Evolutionary conservation across 2,113 vertebrate genomes (phyloP).

Genomic region (Triplophysa siluroides): DNA sequence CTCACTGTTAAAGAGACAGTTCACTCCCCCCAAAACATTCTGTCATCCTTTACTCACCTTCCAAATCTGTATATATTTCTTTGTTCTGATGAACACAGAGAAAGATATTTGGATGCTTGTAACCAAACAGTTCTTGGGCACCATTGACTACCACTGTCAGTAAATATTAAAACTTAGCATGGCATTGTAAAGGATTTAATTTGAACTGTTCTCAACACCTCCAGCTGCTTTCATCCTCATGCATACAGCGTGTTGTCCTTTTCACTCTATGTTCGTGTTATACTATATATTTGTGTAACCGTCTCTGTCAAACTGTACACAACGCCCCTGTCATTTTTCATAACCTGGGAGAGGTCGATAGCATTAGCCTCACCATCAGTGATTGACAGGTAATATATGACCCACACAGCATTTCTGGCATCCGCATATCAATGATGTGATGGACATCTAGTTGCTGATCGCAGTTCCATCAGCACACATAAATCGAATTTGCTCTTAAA

Average conservation of each 20-base stretch:
- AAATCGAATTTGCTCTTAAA: not conserved
- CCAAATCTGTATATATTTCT: no score
- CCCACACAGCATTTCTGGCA: not conserved
- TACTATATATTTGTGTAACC: no score
- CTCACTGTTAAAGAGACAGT: no score
- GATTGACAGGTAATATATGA: not conserved
- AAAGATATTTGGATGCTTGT: no score
- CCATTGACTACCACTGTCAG: no score
- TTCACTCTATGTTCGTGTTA: no score
- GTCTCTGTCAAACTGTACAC: not conserved
- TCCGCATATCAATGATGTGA: not conserved
- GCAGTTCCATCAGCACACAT: not conserved
- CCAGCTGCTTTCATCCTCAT: not conserved
- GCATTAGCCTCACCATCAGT: not conserved
- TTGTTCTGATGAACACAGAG: no score
- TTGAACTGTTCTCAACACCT: not conserved
- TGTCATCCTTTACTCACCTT: no score
- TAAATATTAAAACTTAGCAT: no score
- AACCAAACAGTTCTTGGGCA: no score
- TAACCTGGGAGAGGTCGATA: not conserved
- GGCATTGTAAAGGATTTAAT: not conserved
- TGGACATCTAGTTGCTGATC: not conserved
- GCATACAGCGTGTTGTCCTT: no score
- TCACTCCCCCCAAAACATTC: no score
- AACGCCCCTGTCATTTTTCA: not conserved